Percentiles rank a stretch among this genome's conserved stretches.
Conservation (phyloP, 2,888 invertebrate genomes). For the Caenorhabditis angaria region DNA sequence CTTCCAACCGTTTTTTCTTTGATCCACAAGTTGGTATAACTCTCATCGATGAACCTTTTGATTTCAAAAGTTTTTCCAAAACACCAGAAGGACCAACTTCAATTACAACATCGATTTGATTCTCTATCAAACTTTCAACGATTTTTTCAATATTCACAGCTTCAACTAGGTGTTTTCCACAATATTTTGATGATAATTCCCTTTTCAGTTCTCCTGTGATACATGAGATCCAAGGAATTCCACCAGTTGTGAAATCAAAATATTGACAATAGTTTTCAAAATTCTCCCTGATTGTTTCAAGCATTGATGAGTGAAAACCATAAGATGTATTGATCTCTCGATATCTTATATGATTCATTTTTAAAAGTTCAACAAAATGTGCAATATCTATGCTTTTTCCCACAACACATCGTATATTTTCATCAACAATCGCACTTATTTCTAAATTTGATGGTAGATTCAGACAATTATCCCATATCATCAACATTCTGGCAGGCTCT, state of each 20-base stretch:
- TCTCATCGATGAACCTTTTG: constrained; percentile 26
- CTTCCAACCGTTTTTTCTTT: constrained; percentile 24
- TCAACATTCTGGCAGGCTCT: constrained; percentile 58
- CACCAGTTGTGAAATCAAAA: constrained; percentile 12
- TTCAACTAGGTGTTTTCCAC: constrained; percentile 49
- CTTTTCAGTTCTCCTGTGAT: constrained; percentile 47
- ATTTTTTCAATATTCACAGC: constrained; percentile 57
- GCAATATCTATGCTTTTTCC: constrained; percentile 29
- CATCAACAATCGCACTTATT: constrained; percentile 55
- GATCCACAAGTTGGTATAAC: constrained; percentile 45
- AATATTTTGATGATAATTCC: constrained; percentile 42
- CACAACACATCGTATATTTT: constrained; percentile 43
- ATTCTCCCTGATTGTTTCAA: constrained; percentile 45
- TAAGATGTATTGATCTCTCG: constrained; percentile 52
- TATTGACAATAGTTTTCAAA: constrained; percentile 32
- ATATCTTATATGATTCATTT: constrained; percentile 20
- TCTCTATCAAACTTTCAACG: constrained; percentile 37
- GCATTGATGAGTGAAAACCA: constrained; percentile 65
- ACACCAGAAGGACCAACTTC: constrained; percentile 68
- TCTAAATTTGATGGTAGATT: constrained; percentile 49
- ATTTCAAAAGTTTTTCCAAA: constrained; percentile 46
- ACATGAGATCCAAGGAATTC: constrained; percentile 58
- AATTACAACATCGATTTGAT: constrained; percentile 46
- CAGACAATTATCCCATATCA: constrained; percentile 40
- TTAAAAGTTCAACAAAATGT: constrained; percentile 17